Evolutionary conservation across 2,113 vertebrate genomes (phyloP), one percentile per base, ranked within the genome.

Genomic region (Daphoenositta chrysoptera): DNA sequence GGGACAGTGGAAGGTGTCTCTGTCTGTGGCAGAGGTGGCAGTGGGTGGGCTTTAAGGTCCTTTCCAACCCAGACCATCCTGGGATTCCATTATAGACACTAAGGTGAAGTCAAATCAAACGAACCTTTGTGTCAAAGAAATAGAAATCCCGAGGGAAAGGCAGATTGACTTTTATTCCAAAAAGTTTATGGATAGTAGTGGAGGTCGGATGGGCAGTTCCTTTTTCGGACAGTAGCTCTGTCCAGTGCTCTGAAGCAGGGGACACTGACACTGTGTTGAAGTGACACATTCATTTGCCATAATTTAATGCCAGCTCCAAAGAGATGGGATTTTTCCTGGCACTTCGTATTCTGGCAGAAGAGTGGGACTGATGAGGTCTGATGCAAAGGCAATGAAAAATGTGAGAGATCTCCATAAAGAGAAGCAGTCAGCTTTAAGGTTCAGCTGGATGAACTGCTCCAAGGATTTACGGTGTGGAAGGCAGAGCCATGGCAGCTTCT

Each of bases 361-460:
- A 90, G 51, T 0, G 0, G 89, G 83, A 71, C 69, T 23, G 15
- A 68, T 7, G 60, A 73, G 83, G 51, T 92, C 79, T 81, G 76
- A 88, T 45, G 88, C 76, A 78, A 78, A 90, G 80, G 89, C 71
- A 78, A 64, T 89, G 94, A 96, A 84, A 92, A 93, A 91, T 84
- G 80, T 22, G 80, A 78, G 64, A 77, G 89, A 91, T 89, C 33
- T 75, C 89, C 75, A 73, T 82, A 94, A 95, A 89, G 91, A 2
- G 37, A 81, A 70, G 89, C 77, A 75, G 61, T 70, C 87, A 78
- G 73, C 73, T 92, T 82, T 96, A 73, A 92, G 87, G 83, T 92
- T 92, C 57, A 50, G 77, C 69, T 30, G 69, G 64, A 92, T 78
- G 76, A 94, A 70, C 80, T 91, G 81, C 64, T 68, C 31, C 1